phyloP scores from a whole-genome alignment of 2,888 invertebrate genomes.

The Monochamus alternatus region DNA sequence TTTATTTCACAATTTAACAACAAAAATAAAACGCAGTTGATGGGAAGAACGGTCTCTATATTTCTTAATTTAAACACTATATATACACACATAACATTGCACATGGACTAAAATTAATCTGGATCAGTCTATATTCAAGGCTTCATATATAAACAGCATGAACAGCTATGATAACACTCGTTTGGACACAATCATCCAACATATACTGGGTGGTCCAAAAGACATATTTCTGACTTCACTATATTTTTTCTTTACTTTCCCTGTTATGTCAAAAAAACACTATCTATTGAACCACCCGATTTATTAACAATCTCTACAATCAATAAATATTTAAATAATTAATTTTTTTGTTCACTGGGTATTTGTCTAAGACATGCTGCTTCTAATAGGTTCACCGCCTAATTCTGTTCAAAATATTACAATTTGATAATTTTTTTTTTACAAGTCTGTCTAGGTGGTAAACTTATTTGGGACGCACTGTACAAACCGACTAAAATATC shows the following conservation, averaged over 20 bases:
- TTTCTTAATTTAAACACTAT: slow-evolving; percentile 44
- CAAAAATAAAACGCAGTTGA: slow-evolving; percentile 28
- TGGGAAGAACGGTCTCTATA: slow-evolving; percentile 49
- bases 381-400: background rate
- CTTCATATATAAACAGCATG: slow-evolving; percentile 53
- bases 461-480: background rate
- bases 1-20: background rate
- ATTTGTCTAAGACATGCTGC: background rate
- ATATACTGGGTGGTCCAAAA: background rate
- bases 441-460: background rate
- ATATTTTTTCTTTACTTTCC: no score
- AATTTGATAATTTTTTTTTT: background rate
- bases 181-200: slow-evolving; percentile 23
- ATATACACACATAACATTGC: slow-evolving; percentile 54
- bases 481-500: background rate
- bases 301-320: background rate
- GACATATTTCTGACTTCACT: no score
- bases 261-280: no score
- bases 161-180: slow-evolving; percentile 31
- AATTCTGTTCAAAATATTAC: no score
- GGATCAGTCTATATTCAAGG: slow-evolving; percentile 59
- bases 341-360: background rate
- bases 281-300: no score
- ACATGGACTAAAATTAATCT: slow-evolving; percentile 53
- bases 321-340: background rate